Percentiles rank a stretch among this genome's conserved stretches.
These are phyloP conservation scores for Lomographa bimaculata DNA, from an alignment of 2,888 invertebrate species.

Conservation along the genomic window DNA sequence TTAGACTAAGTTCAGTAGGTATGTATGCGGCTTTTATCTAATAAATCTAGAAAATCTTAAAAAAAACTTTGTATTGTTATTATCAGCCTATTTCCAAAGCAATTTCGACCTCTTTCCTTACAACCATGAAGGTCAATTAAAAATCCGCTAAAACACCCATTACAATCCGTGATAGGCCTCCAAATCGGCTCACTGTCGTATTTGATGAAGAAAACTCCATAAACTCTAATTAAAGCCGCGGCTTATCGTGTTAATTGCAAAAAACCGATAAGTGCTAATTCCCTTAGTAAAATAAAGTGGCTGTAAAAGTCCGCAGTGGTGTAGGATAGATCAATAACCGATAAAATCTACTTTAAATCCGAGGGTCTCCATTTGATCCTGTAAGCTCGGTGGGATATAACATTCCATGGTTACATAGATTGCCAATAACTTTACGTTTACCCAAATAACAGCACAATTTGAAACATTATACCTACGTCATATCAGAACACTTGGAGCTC, in stretches of 20 bases:
- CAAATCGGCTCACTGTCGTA: conserved; percentile 7
- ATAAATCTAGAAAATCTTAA: too few relatives aligned
- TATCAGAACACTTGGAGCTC: too few relatives aligned
- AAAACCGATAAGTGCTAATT: conserved; percentile 17
- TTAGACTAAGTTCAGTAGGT: too few relatives aligned
- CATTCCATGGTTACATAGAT: conserved; percentile 4
- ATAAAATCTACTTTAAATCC: conserved; percentile 12
- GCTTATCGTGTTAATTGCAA: conserved; percentile 19
- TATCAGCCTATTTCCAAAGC: not conserved
- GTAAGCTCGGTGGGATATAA: conserved; percentile 19
- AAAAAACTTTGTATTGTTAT: too few relatives aligned
- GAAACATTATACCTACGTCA: not conserved
- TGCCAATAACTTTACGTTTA: conserved; percentile 5
- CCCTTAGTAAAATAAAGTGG: conserved; percentile 18
- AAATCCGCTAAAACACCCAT: conserved; percentile 2
- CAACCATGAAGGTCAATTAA: conserved; percentile 4
- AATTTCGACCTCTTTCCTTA: not conserved
- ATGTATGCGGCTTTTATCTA: too few relatives aligned
- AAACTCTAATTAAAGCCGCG: conserved; percentile 16
- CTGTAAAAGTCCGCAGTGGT: conserved; percentile 14
- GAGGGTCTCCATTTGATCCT: conserved; percentile 15
- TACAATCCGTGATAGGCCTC: conserved; percentile 3
- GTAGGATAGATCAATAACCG: conserved; percentile 16
- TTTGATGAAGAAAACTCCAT: conserved; percentile 16
- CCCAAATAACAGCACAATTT: not conserved